A percentile compares a stretch with the other conserved stretches of the same genome.
Conservation (phyloP, 2,797 vertebrate species). For the Coranthus polyacanthus region DNA sequence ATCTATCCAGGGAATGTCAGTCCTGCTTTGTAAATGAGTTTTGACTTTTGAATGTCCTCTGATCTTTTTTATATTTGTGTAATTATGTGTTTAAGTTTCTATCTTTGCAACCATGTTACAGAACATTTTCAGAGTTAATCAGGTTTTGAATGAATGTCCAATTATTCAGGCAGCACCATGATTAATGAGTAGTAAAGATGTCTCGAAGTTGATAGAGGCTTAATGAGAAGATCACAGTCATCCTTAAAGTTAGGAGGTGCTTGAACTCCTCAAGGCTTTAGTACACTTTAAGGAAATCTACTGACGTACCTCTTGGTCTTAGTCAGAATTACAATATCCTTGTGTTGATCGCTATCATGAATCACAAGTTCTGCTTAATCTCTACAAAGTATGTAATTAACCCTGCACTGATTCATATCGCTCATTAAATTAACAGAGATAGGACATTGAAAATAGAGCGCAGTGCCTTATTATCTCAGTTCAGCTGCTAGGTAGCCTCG, state of each 20-base stretch:
- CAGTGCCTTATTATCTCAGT: conserved; percentile 46
- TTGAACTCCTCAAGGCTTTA: conserved; percentile 57
- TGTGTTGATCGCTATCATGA: conserved; percentile 75
- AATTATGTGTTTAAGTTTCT: conserved; percentile 6
- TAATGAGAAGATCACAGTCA: conserved; percentile 56
- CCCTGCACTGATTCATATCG: conserved; percentile 77
- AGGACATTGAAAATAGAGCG: conserved; percentile 65
- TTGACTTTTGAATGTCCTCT: conserved; percentile 20
- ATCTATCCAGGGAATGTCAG: neutral
- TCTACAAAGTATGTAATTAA: conserved; percentile 80
- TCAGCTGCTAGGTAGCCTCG: conserved; percentile 19
- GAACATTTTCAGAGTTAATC: conserved; percentile 2
- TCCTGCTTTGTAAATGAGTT: neutral
- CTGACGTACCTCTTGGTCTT: conserved; percentile 57
- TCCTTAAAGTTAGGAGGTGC: conserved; percentile 50
- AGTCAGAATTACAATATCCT: conserved; percentile 71
- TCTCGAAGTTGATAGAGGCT: conserved; percentile 38
- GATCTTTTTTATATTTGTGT: conserved; percentile 2
- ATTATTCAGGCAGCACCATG: conserved; percentile 7
- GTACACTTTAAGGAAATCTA: conserved; percentile 52
- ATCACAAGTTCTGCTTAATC: conserved; percentile 74
- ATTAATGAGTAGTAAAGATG: conserved; percentile 46
- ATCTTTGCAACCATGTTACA: conserved; percentile 5
- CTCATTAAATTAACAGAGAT: conserved; percentile 76
- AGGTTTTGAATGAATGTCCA: conserved; percentile 13